Conservation (phyloP, 2,797 vertebrate genomes). For the Pseudomugil gertrudae region DNA sequence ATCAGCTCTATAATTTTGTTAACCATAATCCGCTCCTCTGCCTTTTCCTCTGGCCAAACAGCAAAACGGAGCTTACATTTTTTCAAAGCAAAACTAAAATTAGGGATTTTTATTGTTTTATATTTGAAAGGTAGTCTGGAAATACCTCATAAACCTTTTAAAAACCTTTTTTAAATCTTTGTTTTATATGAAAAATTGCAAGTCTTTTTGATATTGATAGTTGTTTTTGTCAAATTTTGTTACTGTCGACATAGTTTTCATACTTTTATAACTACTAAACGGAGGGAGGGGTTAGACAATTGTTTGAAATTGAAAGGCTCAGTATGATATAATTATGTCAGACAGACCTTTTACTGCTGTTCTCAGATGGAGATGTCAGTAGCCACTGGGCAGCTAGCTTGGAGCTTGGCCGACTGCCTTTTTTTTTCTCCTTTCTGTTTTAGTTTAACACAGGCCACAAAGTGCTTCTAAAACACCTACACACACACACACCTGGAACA, state of each 20-base stretch:
- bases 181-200: neutral
- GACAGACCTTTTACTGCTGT: conserved; percentile 53
- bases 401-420: conserved; percentile 33
- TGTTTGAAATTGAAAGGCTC: conserved; percentile 59
- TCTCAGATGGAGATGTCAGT: conserved; percentile 56
- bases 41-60: conserved; percentile 54
- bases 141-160: neutral
- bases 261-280: conserved; percentile 44
- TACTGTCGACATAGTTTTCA: conserved; percentile 29
- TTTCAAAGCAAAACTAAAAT: conserved; percentile 42
- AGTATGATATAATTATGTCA: conserved; percentile 64
- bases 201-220: conserved; percentile 1
- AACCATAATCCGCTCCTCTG: conserved; percentile 68
- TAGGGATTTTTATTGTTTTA: conserved; percentile 23
- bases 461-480: conserved; percentile 2
- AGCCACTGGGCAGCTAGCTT: conserved; percentile 43
- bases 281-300: conserved; percentile 54
- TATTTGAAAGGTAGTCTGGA: conserved; percentile 27
- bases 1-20: conserved; percentile 70
- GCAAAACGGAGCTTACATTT: conserved; percentile 42
- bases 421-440: conserved; percentile 15
- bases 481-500: conserved; percentile 67
- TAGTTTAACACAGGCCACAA: conserved; percentile 34
- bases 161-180: neutral
- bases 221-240: conserved; percentile 29